phyloP scores from a whole-genome alignment of 2,797 vertebrate genomes.

The Myotis findleyi region DNA sequence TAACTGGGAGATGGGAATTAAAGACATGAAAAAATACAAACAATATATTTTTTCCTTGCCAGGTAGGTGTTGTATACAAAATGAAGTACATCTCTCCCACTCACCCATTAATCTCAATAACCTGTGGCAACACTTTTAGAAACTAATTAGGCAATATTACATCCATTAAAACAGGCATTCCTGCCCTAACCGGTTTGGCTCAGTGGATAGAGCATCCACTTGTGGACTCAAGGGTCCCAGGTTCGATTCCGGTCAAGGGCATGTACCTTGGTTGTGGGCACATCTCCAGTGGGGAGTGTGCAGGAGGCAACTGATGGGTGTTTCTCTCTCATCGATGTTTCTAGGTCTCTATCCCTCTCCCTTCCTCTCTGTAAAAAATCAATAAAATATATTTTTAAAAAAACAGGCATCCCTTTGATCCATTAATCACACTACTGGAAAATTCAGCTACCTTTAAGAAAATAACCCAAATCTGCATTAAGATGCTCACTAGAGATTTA shows the following conservation, averaged over 20 bases:
- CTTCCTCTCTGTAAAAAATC: too few species aligned
- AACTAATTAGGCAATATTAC: constrained; percentile 7
- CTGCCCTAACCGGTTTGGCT: background rate
- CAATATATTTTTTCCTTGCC: background rate
- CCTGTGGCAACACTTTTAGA: background rate
- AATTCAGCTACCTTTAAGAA: constrained; percentile 33
- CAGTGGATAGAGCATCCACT: too few species aligned
- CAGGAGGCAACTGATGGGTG: too few species aligned
- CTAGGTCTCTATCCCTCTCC: too few species aligned
- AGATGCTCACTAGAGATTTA: constrained; percentile 30
- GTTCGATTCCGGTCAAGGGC: too few species aligned
- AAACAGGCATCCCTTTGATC: background rate
- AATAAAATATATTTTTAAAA: too few species aligned
- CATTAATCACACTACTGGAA: background rate
- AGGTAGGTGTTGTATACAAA: background rate
- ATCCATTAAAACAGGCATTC: background rate
- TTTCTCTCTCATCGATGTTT: too few species aligned
- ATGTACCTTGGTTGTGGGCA: too few species aligned
- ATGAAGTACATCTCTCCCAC: background rate
- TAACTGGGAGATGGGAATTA: background rate
- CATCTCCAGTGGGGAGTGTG: too few species aligned
- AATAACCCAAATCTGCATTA: constrained; percentile 17
- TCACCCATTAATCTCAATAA: background rate
- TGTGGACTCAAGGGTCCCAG: too few species aligned
- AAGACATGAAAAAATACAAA: background rate